Base-by-base conservation (phyloP, 2,797 vertebrate genomes). In the Botia kubotai region DNA sequence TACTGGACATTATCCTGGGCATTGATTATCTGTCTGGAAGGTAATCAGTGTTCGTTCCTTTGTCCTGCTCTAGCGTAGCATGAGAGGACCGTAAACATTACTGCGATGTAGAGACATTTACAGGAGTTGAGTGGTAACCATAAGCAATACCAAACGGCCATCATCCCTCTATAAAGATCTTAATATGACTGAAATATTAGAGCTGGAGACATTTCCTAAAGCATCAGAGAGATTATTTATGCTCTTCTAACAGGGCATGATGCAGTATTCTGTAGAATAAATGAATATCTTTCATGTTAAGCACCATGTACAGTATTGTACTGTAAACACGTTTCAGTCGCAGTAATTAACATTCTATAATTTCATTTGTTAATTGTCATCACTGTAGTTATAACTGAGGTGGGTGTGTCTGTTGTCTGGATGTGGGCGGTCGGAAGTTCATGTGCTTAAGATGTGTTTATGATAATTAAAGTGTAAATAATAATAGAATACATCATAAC, bases 11-110 rank as follows among this genome's bases (percentile, higher is more conserved):
- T 39, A 46, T 58, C 23, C 23, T 0, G 33, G n/a, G 5, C 66
- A 84, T 84, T 72, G 79, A 82, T 84, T 75, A 70, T 48, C 48
- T 79, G 75, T 58, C 80, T 53, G 68, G 14, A 21, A 62, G 12
- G 57, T 79, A 79, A 79, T 79, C 77, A 36, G 43, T 62, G 43
- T 52, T 71, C 12, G 57, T 29, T 43, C 26, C 29, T 63, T 71
- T 79, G 68, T 63, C 68, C 57, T 62, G 77, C 68, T 62, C 43
- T 71, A n/a, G n/a, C n/a, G 17, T 71, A 39, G 16, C 39, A 70
- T 16, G 16, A 77, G 53, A 29, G 33, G 43, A 36, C 23, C 26
- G 63, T 29, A 52, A 52, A 39, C 43, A 1, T 48, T 21, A 2
- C 77, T 62, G 14, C 55, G 71, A 71, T 71, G 26, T 62, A 79